These are phyloP conservation scores for Patella depressa DNA, from an alignment of 2,888 invertebrate species.

Conservation along the genomic window DNA sequence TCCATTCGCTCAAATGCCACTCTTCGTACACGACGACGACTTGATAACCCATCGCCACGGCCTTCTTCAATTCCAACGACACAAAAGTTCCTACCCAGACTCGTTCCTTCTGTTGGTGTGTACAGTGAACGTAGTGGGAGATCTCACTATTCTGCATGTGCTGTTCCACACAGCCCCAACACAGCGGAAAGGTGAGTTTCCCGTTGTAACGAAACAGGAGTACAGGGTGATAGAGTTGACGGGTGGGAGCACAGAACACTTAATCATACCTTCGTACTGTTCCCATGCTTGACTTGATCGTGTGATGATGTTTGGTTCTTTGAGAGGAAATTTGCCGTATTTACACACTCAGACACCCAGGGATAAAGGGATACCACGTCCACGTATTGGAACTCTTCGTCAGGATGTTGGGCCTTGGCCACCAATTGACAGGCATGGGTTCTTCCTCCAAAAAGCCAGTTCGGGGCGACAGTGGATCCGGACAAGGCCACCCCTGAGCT, in stretches of 20 bases:
- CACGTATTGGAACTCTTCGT: background rate
- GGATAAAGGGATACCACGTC: background rate
- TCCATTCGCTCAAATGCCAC: background rate
- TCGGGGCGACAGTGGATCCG: background rate
- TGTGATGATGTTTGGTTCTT: background rate
- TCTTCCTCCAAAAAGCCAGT: background rate
- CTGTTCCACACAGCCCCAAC: background rate
- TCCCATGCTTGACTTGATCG: background rate
- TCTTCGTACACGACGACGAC: background rate
- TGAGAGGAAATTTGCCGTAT: background rate
- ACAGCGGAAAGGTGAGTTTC: background rate
- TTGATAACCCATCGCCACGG: background rate
- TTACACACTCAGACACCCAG: background rate
- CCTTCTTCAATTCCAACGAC: background rate
- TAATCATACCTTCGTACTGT: background rate
- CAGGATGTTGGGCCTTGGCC: background rate
- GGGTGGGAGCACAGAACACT: background rate
- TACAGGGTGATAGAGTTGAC: background rate
- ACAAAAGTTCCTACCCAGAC: background rate
- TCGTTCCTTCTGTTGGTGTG: background rate
- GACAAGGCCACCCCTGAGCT: background rate
- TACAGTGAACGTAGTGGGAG: background rate
- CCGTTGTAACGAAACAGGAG: background rate
- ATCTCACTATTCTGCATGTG: background rate
- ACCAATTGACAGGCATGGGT: background rate